Evolutionary conservation across 2,888 invertebrate species (phyloP), one percentile per base, ranked within the genome.

Genomic region (Stenurella melanura): DNA sequence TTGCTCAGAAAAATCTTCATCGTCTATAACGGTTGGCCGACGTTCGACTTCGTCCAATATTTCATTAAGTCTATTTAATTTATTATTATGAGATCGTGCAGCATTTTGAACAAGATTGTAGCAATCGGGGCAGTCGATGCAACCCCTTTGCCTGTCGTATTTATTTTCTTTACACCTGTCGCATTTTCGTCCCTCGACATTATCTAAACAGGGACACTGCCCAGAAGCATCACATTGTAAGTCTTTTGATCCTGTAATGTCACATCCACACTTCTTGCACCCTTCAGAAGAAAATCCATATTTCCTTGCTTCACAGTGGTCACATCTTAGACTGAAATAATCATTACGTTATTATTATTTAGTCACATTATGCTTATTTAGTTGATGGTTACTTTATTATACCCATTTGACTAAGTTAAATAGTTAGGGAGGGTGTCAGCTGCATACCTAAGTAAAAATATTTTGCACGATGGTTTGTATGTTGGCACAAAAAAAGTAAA

Each of bases 91-190:
- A 5, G 91, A 90, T 86, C 95, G 93, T 12, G 96, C 96, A 0
- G 96, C 95, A 66, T 96, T 95, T 87, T 96, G 96, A 0, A 99
- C 97, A 10, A 99, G 91, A 88, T 96, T 97, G 89, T 99, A 99
- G 89, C 99, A 99, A 11, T 96, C 94, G 0, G 97, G 97, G 88
- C 99, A 99, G 86, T 97, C 94, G 61, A 95, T 91, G 83, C 97
- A 97, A 17, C 97, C 98, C 75, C 95, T 94, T 79, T 97, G 96
- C 26, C 98, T 93, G 87, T 98, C 96, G 87, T 94, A 95, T 88
- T 98, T 98, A 89, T 99, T 99, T 89, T 99, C 99, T 90, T 97
- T 96, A 89, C 99, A 99, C 63, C 97, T 94, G 89, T 99, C 97
- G 89, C 99, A 99, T 18, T 94, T 93, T 30, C 96, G 91, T 0